Conservation (phyloP, 2,797 vertebrate genomes). For the Malurus splendens region DNA sequence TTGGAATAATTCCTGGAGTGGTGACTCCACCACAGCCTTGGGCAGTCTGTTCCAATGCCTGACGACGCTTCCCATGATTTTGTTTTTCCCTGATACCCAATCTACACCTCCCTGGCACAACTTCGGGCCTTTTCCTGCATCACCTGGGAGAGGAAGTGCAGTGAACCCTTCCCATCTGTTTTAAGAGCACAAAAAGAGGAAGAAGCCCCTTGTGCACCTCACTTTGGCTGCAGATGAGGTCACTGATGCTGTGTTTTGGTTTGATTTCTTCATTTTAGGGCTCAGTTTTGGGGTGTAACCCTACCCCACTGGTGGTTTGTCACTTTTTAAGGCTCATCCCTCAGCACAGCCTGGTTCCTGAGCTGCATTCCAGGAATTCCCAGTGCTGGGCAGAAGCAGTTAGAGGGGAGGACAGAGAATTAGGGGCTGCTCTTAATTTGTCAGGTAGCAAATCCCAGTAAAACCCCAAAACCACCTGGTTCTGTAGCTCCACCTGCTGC, state of each 20-base stretch:
- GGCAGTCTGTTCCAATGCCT: background rate
- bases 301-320: background rate
- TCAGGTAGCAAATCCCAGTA: background rate
- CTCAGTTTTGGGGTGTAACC: background rate
- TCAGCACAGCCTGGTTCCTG: background rate
- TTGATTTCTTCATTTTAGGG: background rate
- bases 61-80: background rate
- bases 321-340: background rate
- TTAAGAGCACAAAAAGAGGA: background rate
- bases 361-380: too few species aligned
- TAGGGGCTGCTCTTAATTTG: background rate
- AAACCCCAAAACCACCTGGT: background rate
- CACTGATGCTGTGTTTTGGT: background rate
- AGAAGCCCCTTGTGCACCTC: rapidly evolving
- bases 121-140: background rate
- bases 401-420: background rate
- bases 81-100: rapidly evolving
- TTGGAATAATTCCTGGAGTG: background rate
- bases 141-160: background rate
- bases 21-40: background rate
- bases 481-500: background rate
- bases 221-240: background rate
- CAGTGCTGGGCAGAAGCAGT: background rate
- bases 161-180: rapidly evolving
- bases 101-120: background rate